These are phyloP conservation scores for Apodemus sylvaticus DNA, from an alignment of 2,113 vertebrate genomes.

Conservation along the genomic window DNA sequence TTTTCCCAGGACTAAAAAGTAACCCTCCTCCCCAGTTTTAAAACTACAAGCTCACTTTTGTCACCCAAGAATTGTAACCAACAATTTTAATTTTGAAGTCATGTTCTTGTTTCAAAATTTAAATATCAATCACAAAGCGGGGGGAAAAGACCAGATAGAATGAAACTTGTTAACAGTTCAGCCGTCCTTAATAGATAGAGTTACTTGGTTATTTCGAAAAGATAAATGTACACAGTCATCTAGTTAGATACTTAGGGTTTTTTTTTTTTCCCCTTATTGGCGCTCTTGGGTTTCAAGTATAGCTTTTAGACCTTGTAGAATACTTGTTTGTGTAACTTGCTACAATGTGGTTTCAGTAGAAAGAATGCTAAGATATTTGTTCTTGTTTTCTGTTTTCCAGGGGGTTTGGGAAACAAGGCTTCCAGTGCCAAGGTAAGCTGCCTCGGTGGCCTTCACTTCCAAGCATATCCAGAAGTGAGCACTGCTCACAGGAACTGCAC, in stretches of 20 bases:
- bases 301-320: constrained; percentile 55
- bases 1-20: constrained; percentile 30
- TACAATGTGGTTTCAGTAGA: not conserved
- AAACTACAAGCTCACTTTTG: not conserved
- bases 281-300: constrained; percentile 59
- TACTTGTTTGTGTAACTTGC: constrained; percentile 29
- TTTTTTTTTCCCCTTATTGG: constrained; percentile 35
- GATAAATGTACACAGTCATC: not conserved
- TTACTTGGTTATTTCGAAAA: not conserved
- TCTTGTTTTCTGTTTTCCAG: constrained; percentile 79
- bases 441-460: constrained; percentile 37
- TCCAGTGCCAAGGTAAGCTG: constrained; percentile 90
- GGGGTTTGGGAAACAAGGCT: constrained; percentile 91
- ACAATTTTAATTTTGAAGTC: not conserved
- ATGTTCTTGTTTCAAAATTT: constrained; percentile 4
- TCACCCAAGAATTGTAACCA: not conserved
- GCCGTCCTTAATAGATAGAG: not conserved
- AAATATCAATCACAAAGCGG: not conserved
- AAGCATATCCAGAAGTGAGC: constrained; percentile 47
- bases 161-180: not conserved
- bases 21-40: not conserved
- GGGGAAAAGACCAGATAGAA: not conserved
- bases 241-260: not conserved
- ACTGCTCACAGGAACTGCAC: not conserved
- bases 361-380: constrained; percentile 71